Base-by-base conservation (phyloP, 2,113 vertebrate species). In the Gasterosteus aculeatus region DNA sequence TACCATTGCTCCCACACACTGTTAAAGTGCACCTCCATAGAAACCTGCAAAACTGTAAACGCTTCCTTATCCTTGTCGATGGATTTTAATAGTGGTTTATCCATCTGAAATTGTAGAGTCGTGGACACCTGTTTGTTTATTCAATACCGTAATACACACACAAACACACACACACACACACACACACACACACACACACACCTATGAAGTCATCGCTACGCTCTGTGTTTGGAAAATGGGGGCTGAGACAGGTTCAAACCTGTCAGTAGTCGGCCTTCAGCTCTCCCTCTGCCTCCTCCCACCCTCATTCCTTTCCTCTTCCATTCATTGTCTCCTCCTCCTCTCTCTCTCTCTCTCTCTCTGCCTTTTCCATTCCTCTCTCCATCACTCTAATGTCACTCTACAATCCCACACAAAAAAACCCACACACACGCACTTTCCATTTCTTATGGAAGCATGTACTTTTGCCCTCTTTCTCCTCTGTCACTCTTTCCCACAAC, bases 231-330 rank as follows among this genome's bases (percentile, higher is more conserved):
- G 91, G 89, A 86, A 91, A 91, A 92, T 85, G 82, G 89, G 89
- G 89, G 86, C 72, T 65, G 87, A 82, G 82, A 85, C 92, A 93
- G 89, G 92, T 92, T 90, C 72, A 68, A 92, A 90, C 92, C 90
- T 92, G 92, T 90, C 88, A 81, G 59, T 72, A 82, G 72, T 41
- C 70, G 64, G 80, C 70, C 72, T 57, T 35, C 79, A 33, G 41
- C 75, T 81, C 79, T 85, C 84, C 74, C 60, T 75, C 60, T 22
- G 69, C 72, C 66, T 35, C 78, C 81, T 84, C 80, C 71, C 81
- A 68, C 77, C 53, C 74, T 86, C 83, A 83, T 85, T 85, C 87
- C 75, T 82, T 78, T 74, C 83, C 63, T 79, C 75, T 80, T 83
- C 79, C 80, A 81, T 85, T 87, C 87, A 86, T 82, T 85, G 69